These are phyloP conservation scores for Lucifuga dentata DNA, from an alignment of 2,113 vertebrate species.

Conservation along the genomic window DNA sequence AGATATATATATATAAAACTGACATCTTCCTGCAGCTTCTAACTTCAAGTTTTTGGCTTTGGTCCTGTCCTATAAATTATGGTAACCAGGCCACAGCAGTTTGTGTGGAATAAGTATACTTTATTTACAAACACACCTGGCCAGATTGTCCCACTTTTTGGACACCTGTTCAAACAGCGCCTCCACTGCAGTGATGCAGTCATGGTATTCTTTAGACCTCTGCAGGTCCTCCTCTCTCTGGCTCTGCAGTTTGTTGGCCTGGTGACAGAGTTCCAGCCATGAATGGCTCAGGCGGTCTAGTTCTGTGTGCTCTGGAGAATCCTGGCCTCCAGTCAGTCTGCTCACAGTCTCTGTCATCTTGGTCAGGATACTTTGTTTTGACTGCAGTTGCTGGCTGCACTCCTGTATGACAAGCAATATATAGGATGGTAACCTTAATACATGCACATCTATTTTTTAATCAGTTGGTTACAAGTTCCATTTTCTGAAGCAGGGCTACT, in stretches of 20 bases:
- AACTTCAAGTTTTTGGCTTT: too few species aligned
- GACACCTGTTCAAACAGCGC: conserved; percentile 92
- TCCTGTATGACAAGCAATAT: conserved; percentile 81
- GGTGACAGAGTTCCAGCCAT: conserved; percentile 93
- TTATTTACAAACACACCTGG: conserved; percentile 84
- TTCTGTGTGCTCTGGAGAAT: conserved; percentile 91
- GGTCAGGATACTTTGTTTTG: conserved; percentile 86
- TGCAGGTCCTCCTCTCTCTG: conserved; percentile 92
- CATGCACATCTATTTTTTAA: neutral
- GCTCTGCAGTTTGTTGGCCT: conserved; percentile 85
- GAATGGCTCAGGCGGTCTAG: conserved; percentile 87
- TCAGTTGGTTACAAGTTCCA: too few species aligned
- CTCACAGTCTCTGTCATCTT: conserved; percentile 89
- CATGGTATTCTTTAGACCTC: conserved; percentile 89
- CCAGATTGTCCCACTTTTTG: conserved; percentile 95
- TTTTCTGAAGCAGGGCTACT: too few species aligned
- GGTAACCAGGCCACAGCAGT: neutral
- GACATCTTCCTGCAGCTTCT: too few species aligned
- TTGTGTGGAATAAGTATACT: neutral
- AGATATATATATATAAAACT: too few species aligned
- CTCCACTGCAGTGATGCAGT: conserved; percentile 87
- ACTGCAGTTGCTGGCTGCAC: conserved; percentile 89
- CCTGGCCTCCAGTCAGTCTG: conserved; percentile 86
- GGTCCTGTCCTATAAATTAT: neutral
- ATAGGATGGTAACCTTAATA: neutral